Percentiles rank a stretch among this genome's conserved stretches.
These are phyloP conservation scores for Cotesia glomerata DNA, from an alignment of 1,140 invertebrate species.

Conservation along the genomic window DNA sequence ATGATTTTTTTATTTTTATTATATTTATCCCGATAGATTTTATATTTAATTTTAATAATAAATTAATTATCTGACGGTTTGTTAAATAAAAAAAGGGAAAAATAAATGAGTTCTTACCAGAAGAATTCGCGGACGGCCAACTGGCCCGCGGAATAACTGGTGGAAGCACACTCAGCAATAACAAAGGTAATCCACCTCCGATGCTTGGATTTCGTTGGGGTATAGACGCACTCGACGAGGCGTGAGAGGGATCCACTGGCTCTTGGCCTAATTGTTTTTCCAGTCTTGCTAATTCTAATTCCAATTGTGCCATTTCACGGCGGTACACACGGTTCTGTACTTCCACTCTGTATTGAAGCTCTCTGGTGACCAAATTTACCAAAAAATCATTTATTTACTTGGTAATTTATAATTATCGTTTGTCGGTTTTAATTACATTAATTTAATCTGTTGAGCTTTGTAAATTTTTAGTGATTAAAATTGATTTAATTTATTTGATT, in stretches of 20 bases:
- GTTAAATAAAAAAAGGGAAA: background rate
- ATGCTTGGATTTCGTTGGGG: constrained; percentile 71
- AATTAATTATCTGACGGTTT: background rate
- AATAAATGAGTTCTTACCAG: constrained; percentile 46
- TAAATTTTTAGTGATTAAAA: too few species aligned
- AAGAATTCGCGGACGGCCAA: constrained; percentile 73
- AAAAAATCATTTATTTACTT: too few species aligned
- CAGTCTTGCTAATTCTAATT: constrained; percentile 79
- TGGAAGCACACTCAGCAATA: constrained; percentile 74
- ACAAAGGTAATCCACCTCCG: constrained; percentile 71
- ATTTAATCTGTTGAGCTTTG: too few species aligned
- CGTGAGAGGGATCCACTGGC: constrained; percentile 61
- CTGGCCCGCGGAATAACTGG: constrained; percentile 76
- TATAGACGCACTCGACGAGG: constrained; percentile 66
- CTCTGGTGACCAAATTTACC: constrained; percentile 56
- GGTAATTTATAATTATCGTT: too few species aligned
- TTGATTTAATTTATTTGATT: too few species aligned
- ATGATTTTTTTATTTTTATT: constrained; percentile 17
- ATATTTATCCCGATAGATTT: background rate
- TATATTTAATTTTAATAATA: background rate
- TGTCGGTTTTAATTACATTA: too few species aligned
- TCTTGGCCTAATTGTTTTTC: constrained; percentile 71
- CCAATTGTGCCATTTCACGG: constrained; percentile 79
- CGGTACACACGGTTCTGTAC: constrained; percentile 90
- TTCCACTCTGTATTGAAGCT: constrained; percentile 84